Base-by-base conservation (phyloP, 2,113 vertebrate genomes). In the Poicephalus gulielmi region DNA sequence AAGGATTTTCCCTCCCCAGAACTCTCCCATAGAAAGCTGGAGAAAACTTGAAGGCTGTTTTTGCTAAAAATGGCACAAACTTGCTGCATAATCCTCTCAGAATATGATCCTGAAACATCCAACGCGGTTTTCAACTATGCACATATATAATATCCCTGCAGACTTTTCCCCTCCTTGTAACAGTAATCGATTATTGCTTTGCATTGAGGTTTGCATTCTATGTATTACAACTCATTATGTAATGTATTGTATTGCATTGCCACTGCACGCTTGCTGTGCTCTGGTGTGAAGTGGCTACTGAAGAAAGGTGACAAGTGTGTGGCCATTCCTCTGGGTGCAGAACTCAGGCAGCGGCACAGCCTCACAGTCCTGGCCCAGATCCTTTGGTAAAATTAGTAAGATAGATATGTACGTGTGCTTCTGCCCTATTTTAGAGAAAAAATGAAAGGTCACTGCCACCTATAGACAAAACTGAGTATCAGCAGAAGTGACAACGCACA, bases 381-480 rank as follows among this genome's bases (percentile, higher is more conserved):
- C 30, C 31, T 55, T 20, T 11, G 57, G 52, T 53, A 66, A 88
- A 47, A 78, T 85, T 6, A 43, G 11, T 18, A 18, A 49, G 17
- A 23, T 27, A 10, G 4, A 17, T 7, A 13, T 15, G 16, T 35
- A 23, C 3, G 9, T 18, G 7, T 20, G 35, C 1, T 64, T 76
- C 41, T 27, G n/a, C n/a, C 52, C n/a, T 13, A 7, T 39, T 37
- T 16, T 47, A 55, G 3, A 41, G 66, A 88, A 97, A 95, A 95
- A 83, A 31, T 75, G 78, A 83, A 92, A 41, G 86, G 37, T 83
- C 93, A 71, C 94, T 95, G 97, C 97, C 97, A 98, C 92, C 97
- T 97, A 91, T 14, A 55, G 97, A 96, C 91, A 57, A 7, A 52
- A 2, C 7, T 5, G 50, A 49, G 94, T 35, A 96, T 79, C 63